Conservation (phyloP, 2,888 invertebrate genomes). For the Brachyptera putata region DNA sequence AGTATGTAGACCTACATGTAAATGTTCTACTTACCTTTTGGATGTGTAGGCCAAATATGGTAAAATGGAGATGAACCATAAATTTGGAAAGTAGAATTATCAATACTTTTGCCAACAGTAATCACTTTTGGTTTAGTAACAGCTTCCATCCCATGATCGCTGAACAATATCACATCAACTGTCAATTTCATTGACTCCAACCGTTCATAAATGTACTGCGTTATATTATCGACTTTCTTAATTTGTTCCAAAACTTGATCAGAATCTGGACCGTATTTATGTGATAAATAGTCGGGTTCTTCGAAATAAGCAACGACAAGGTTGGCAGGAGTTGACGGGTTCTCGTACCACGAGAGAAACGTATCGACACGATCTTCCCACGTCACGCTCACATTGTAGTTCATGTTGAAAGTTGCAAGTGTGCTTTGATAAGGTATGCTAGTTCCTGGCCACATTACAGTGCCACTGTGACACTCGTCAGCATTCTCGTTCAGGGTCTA, state of each 20-base stretch:
- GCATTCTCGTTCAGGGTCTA: constrained; percentile 50
- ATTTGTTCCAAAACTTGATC: constrained; percentile 44
- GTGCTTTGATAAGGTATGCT: constrained; percentile 50
- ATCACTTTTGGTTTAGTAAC: constrained; percentile 53
- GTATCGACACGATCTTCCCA: constrained; percentile 55
- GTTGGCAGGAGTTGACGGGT: constrained; percentile 55
- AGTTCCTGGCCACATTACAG: constrained; percentile 68
- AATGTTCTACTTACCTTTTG: constrained; percentile 44
- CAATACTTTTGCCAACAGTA: constrained; percentile 52
- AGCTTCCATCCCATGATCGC: constrained; percentile 70
- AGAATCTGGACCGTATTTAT: constrained; percentile 55
- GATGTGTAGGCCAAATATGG: constrained; percentile 53
- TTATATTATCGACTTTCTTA: constrained; percentile 50
- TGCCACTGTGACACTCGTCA: constrained; percentile 54
- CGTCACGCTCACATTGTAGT: constrained; percentile 45
- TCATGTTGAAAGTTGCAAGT: constrained; percentile 46
- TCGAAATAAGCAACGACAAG: constrained; percentile 64
- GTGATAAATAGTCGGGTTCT: constrained; percentile 63
- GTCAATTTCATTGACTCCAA: constrained; percentile 48
- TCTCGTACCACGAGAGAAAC: constrained; percentile 55
- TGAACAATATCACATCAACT: constrained; percentile 62
- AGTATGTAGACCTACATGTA: no score
- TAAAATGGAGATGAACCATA: constrained; percentile 55
- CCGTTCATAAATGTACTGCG: constrained; percentile 52
- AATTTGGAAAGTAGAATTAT: constrained; percentile 47